Base-by-base conservation (phyloP, 2,888 invertebrate species). In the Lasioglossum lativentre region DNA sequence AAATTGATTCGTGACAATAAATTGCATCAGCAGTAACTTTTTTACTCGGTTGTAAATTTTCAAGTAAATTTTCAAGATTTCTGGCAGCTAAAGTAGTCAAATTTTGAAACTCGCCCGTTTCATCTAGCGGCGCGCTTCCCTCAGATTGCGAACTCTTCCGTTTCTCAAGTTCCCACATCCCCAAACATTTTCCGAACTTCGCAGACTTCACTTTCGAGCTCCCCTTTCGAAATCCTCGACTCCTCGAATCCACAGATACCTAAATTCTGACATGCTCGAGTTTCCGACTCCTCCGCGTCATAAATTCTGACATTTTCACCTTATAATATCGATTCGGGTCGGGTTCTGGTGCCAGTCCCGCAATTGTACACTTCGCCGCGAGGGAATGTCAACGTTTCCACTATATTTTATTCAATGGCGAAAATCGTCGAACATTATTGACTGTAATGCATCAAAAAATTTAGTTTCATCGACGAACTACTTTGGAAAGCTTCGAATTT, bases 121-220 rank as follows among this genome's bases (percentile, higher is more conserved):
- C 66, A 66, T 34, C 34, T 5, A 34, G 34, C 66, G 16, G 16
- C 19, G 30, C 10, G 16, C 19, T 34, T 19, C 19, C 66, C 66
- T 3, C 30, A 19, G 19, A 66, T 34, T 34, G 34, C 30, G 6
- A 19, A 66, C 66, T 34, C 19, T 34, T 66, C 66, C 66, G 16
- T 19, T 66, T 66, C 66, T 34, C 66, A 66, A 66, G 34, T 34
- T 66, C 6, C 30, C 30, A 34, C 34, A 34, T 34, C 66, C 16
- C 66, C 66, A 66, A 66, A 66, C 66, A 66, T 66, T 34, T 66
- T 66, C 66, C 19, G 6, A 66, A 66, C 30, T 66, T 66, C 66
- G 66, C 19, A 34, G 34, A 66, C 66, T 66, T 34, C 66, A 6
- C 12, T 34, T 34, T 66, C 34, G 8, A 34, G 34, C 19, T 66